A percentile compares a stretch with the other conserved stretches of the same genome.
phyloP scores from a whole-genome alignment of 2,797 vertebrate genomes.

The Pseudomugil tenellus region DNA sequence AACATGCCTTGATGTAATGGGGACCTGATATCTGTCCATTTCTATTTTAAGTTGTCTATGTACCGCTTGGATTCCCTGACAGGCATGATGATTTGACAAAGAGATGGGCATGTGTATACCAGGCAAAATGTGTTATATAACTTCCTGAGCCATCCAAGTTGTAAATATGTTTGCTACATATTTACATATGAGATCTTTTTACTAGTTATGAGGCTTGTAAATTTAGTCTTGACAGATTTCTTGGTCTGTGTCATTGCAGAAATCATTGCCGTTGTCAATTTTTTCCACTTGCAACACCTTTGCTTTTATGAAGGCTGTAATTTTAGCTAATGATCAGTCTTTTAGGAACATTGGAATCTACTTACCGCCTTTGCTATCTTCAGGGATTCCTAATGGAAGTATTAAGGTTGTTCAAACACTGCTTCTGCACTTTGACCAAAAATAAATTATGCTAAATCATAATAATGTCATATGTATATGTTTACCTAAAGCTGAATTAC shows the following conservation, averaged over 20 bases:
- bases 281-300: not conserved
- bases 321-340: no score
- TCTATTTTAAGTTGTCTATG: constrained; percentile 81
- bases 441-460: not conserved
- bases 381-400: not conserved
- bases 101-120: constrained; percentile 18
- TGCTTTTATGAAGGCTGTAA: not conserved
- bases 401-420: not conserved
- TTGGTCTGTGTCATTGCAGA: not conserved
- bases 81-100: constrained; percentile 53
- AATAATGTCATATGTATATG: not conserved
- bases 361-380: not conserved
- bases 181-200: not conserved
- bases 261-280: not conserved
- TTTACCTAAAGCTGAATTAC: not conserved
- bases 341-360: not conserved
- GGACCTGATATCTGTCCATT: constrained; percentile 52
- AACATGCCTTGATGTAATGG: constrained; percentile 45
- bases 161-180: no score
- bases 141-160: constrained; percentile 12
- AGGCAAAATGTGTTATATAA: constrained; percentile 51
- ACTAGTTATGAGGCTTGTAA: not conserved
- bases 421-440: not conserved
- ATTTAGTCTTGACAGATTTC: not conserved
- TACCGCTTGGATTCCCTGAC: constrained; percentile 40